Evolutionary conservation across 2,113 vertebrate species (phyloP), one percentile per base, ranked within the genome.

Genomic region (Corythoichthys intestinalis): DNA sequence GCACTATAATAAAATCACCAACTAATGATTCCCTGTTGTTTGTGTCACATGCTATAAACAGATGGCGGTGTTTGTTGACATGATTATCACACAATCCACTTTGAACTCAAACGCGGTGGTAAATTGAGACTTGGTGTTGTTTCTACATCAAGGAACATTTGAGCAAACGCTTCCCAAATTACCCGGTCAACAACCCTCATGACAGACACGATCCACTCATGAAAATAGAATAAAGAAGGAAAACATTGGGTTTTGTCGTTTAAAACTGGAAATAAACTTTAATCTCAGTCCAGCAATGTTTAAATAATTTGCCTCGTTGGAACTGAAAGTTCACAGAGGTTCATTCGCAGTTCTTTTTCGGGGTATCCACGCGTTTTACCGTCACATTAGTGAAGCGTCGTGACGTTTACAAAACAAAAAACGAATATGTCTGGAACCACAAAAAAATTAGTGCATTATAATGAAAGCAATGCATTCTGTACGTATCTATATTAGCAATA

Each of bases 171-270:
- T 73, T 65, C 79, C 69, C 66, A 67, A 67, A 46, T 67, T 71
- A 14, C 67, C 70, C 59, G 37, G 77, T 75, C 75, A 75, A 83
- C 73, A 73, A 70, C 37, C 15, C 14, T 15, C 37, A 48, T 76
- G 81, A 87, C 74, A 80, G 65, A 80, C 78, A 74, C 63, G 65
- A 84, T 65, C 53, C 28, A 71, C 35, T 74, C 65, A 65, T 77
- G 67, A 77, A 77, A 81, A 83, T 11, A 41, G 65, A 85, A 77
- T 46, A 53, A 67, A 72, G 74, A 57, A 72, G 66, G 37, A 82
- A 81, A 78, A 67, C 69, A 58, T 44, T 1, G 1, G 44, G 8
- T 69, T n/a, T 58, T 58, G 56, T 72, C 39, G 20, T 71, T 82
- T 76, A 73, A 64, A 74, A 78, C 20, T 72, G 53, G 34, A 70